A percentile compares a stretch with the other conserved stretches of the same genome.
Conservation (phyloP, 2,888 invertebrate species). For the Caradrina kadenii region DNA sequence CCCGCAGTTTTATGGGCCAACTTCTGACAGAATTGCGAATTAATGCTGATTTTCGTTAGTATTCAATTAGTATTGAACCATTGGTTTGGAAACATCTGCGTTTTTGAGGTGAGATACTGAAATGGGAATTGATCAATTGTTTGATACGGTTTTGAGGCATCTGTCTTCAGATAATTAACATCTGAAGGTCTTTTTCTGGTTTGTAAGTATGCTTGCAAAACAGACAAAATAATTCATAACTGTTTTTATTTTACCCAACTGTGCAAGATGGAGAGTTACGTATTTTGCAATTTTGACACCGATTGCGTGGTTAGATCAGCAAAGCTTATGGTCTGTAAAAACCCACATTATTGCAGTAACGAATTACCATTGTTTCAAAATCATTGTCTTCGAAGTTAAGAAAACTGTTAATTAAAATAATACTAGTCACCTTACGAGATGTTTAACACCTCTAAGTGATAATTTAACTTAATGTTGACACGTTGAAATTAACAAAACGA, state of each 20-base stretch:
- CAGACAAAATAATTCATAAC: background rate
- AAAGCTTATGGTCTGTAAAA: background rate
- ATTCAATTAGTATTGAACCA: constrained; percentile 59
- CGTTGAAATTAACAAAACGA: constrained; percentile 47
- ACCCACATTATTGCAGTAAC: background rate
- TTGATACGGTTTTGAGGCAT: constrained; percentile 18
- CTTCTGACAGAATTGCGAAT: constrained; percentile 61
- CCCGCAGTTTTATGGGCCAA: constrained; percentile 56
- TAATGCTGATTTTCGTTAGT: constrained; percentile 62
- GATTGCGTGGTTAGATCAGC: too few relatives aligned
- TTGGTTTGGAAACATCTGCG: constrained; percentile 57
- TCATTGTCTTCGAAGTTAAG: constrained; percentile 17
- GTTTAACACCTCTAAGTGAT: constrained; percentile 50
- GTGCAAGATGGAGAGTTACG: background rate
- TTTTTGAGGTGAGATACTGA: constrained; percentile 43
- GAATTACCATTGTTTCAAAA: constrained; percentile 1
- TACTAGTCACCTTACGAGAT: constrained; percentile 30
- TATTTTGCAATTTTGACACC: background rate
- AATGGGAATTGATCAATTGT: constrained; percentile 33
- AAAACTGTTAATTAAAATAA: constrained; percentile 50
- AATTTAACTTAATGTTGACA: constrained; percentile 53
- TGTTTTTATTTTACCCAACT: background rate
- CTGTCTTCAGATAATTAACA: constrained; percentile 4
- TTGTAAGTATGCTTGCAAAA: background rate
- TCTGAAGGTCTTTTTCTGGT: background rate